A percentile compares a stretch with the other conserved stretches of the same genome.
These are phyloP conservation scores for Peucedramus taeniatus DNA, from an alignment of 2,113 vertebrate species.

Conservation along the genomic window DNA sequence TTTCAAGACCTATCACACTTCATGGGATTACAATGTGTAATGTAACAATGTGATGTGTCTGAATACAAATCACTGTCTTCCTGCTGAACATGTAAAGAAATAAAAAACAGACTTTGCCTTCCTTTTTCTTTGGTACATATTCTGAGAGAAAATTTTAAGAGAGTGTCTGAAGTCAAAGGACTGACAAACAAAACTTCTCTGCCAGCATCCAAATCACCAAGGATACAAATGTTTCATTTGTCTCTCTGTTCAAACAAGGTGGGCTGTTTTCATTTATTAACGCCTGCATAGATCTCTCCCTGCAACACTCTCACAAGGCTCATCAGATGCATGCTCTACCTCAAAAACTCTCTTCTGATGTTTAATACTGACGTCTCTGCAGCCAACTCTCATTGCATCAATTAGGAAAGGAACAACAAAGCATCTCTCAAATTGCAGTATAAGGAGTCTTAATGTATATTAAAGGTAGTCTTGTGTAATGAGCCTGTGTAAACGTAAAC, in stretches of 20 bases:
- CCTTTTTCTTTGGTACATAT: neutral
- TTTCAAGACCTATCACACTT: slow-evolving; percentile 36
- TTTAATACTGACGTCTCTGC: slow-evolving; percentile 13
- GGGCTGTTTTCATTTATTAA: neutral
- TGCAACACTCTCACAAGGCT: neutral
- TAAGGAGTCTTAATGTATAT: neutral
- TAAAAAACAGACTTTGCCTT: neutral
- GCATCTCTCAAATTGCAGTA: neutral
- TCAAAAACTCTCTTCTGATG: neutral
- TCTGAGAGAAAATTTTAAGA: neutral
- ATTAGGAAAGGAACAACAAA: neutral
- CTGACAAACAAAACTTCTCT: slow-evolving; percentile 4
- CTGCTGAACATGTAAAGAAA: neutral
- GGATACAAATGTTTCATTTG: neutral
- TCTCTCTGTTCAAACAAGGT: neutral
- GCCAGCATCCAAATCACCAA: slow-evolving; percentile 12
- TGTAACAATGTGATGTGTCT: neutral
- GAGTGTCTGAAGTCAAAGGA: slow-evolving; percentile 1
- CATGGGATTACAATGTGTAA: neutral
- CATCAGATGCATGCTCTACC: neutral
- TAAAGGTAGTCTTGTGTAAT: neutral
- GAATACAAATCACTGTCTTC: slow-evolving; percentile 42
- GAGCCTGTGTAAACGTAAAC: neutral
- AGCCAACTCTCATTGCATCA: neutral
- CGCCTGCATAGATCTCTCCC: neutral